Percentiles rank a stretch among this genome's conserved stretches.
Evolutionary conservation across 2,797 vertebrate genomes (phyloP).

Genomic region (Scleropages formosus): DNA sequence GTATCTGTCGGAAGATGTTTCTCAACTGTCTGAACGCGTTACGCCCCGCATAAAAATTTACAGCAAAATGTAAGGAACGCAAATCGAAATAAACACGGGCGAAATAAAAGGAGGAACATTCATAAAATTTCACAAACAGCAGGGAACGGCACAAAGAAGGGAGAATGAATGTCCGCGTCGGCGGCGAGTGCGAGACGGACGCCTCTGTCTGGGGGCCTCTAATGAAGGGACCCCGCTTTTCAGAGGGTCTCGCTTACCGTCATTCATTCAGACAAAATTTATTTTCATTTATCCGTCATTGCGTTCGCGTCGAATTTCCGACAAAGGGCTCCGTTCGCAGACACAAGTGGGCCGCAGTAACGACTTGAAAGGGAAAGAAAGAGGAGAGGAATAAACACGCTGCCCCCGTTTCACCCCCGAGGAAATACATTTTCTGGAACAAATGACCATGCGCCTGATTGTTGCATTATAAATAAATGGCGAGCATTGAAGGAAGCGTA

Average conservation of each 20-base stretch:
- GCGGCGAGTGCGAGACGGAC: neutral
- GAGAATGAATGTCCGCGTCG: neutral
- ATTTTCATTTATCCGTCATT: conserved; percentile 27
- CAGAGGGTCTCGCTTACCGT: conserved; percentile 6
- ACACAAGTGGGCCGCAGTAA: conserved; percentile 9
- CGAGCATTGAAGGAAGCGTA: neutral
- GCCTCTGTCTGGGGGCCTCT: conserved; percentile 5
- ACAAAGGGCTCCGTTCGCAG: conserved; percentile 13
- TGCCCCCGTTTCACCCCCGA: neutral
- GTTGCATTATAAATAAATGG: conserved; percentile 8
- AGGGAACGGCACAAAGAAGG: conserved; percentile 8
- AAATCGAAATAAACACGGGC: neutral
- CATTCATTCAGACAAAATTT: conserved; percentile 4
- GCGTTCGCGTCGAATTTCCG: conserved; percentile 20
- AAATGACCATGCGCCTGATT: conserved; percentile 23
- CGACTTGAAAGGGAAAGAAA: conserved; percentile 17
- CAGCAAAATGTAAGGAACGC: neutral
- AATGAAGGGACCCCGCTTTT: conserved; percentile 17
- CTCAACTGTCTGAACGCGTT: neutral
- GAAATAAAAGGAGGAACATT: conserved; percentile 1
- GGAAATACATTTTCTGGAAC: conserved; percentile 24
- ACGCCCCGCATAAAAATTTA: neutral
- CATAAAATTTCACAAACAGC: conserved; percentile 9
- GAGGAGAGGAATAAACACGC: neutral
- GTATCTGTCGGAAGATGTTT: neutral